These are phyloP conservation scores for Dyspetes luteomarginatus DNA, from an alignment of 2,888 invertebrate genomes.

Conservation along the genomic window DNA sequence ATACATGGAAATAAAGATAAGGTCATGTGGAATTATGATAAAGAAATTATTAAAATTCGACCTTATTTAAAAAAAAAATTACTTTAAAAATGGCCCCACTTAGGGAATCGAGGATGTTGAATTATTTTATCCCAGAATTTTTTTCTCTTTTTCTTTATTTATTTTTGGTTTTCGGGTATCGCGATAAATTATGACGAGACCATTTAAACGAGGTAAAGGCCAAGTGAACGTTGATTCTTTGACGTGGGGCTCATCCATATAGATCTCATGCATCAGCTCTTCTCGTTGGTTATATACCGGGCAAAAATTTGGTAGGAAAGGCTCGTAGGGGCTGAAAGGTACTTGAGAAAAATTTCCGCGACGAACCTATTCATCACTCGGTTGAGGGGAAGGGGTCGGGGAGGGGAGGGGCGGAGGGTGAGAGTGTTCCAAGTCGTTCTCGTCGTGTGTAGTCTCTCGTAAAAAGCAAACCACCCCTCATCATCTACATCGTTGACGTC, in stretches of 20 bases:
- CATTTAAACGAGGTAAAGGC: constrained; percentile 5
- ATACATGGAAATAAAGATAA: no score
- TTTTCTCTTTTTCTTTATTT: not conserved
- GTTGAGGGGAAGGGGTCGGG: no score
- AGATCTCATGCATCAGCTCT: not conserved
- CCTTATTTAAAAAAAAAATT: not conserved
- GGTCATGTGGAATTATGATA: no score
- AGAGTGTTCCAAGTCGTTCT: constrained; percentile 46
- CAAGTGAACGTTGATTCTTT: constrained; percentile 44
- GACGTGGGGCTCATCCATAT: constrained; percentile 40
- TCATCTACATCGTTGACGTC: constrained; percentile 40
- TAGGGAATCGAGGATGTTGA: not conserved
- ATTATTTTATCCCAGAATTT: not conserved
- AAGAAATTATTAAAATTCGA: no score
- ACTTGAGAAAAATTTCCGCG: constrained; percentile 63
- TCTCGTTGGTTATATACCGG: not conserved
- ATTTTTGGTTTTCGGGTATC: no score
- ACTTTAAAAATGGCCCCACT: not conserved
- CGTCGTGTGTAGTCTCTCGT: constrained; percentile 47
- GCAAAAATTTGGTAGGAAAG: constrained; percentile 46
- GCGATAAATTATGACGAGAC: constrained; percentile 23
- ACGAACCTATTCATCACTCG: constrained; percentile 62
- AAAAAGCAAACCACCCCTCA: constrained; percentile 51
- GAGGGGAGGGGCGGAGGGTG: no score
- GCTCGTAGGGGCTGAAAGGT: constrained; percentile 48